phyloP scores from a whole-genome alignment of 2,797 vertebrate genomes.

The Malacoctenus gilli region DNA sequence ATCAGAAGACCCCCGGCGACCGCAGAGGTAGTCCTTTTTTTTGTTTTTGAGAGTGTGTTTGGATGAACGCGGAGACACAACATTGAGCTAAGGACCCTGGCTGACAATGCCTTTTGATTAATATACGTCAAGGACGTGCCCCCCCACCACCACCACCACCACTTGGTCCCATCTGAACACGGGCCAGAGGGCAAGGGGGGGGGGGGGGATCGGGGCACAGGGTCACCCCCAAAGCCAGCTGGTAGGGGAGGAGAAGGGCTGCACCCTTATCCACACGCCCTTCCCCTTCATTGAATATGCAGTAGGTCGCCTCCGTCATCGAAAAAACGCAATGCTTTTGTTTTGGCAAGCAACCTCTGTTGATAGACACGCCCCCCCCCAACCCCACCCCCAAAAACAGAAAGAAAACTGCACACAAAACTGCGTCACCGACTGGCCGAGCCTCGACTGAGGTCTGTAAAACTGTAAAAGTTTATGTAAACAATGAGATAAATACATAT shows the following conservation, averaged over 20 bases:
- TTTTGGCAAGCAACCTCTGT: slow-evolving; percentile 80
- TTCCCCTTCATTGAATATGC: slow-evolving; percentile 71
- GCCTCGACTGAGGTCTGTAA: slow-evolving; percentile 94
- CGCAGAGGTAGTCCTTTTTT: slow-evolving; percentile 60
- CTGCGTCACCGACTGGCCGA: slow-evolving; percentile 82
- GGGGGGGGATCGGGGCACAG: slow-evolving; percentile 69
- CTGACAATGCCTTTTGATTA: slow-evolving; percentile 79
- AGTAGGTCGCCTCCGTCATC: slow-evolving; percentile 62
- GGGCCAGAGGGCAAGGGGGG: slow-evolving; percentile 80
- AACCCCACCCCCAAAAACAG: not conserved
- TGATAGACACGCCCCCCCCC: slow-evolving; percentile 68
- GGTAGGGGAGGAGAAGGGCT: slow-evolving; percentile 59
- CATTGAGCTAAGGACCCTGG: slow-evolving; percentile 59
- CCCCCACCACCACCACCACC: slow-evolving; percentile 44
- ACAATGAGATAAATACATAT: slow-evolving; percentile 99
- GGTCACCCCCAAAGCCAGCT: slow-evolving; percentile 80
- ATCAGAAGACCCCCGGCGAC: slow-evolving; percentile 66
- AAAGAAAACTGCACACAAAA: slow-evolving; percentile 42
- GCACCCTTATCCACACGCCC: slow-evolving; percentile 44
- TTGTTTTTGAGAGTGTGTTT: slow-evolving; percentile 69
- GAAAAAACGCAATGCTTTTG: slow-evolving; percentile 61
- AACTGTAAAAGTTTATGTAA: slow-evolving; percentile 99
- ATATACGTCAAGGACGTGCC: slow-evolving; percentile 71
- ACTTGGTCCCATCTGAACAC: slow-evolving; percentile 67
- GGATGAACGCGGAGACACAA: slow-evolving; percentile 69